A percentile compares a stretch with the other conserved stretches of the same genome.
Conservation (phyloP, 2,888 invertebrate species). For the Ashinkailepas kermadecensis region DNA sequence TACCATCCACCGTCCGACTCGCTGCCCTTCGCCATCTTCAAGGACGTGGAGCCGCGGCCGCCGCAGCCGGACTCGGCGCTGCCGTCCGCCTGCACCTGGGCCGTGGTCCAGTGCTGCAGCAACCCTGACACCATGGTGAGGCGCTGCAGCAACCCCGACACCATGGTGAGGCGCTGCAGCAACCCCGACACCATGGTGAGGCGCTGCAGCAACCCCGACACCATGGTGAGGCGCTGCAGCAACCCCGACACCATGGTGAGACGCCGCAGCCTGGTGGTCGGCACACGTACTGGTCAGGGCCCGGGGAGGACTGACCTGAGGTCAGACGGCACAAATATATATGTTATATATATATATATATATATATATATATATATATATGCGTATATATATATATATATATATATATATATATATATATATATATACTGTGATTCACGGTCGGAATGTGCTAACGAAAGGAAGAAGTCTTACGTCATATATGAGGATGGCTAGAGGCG, state of each 20-base stretch:
- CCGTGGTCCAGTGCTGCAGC: background rate
- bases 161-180: background rate
- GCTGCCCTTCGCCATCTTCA: background rate
- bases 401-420: too few relatives aligned
- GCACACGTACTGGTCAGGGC: background rate
- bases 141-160: background rate
- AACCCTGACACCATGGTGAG: slow-evolving; percentile 3
- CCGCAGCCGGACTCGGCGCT: background rate
- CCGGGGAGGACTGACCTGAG: too few relatives aligned
- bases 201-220: background rate
- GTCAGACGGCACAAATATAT: too few relatives aligned
- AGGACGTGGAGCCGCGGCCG: background rate
- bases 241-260: background rate
- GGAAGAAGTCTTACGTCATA: too few relatives aligned
- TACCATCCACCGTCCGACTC: background rate
- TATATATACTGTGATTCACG: too few relatives aligned
- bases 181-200: background rate
- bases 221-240: background rate
- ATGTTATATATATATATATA: too few relatives aligned
- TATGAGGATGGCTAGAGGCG: too few relatives aligned
- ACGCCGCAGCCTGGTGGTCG: background rate
- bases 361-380: too few relatives aligned
- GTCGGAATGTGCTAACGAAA: background rate
- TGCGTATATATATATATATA: too few relatives aligned
- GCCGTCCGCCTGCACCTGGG: background rate